Base-by-base conservation (phyloP, 2,797 vertebrate genomes). In the Danio tinwini region DNA sequence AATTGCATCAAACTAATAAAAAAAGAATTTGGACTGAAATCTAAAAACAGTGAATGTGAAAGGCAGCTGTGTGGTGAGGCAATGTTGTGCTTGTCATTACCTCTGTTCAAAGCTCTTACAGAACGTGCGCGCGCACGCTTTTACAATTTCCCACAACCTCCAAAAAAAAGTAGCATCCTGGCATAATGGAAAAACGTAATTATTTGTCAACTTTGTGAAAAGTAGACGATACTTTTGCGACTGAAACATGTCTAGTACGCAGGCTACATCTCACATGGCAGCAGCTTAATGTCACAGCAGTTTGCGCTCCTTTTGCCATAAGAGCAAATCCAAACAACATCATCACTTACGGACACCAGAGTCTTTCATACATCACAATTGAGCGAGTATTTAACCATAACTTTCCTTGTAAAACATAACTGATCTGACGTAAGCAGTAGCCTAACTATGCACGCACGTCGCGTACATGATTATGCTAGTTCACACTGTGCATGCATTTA, bases 241-340 rank as follows among this genome's bases (percentile, higher is more conserved):
- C 16, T 40, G 37, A 53, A 40, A 11, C n/a, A 13, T 16, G 40
- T 50, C 14, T 11, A 6, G 11, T n/a, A 6, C 5, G 39, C 68
- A 52, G 14, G 49, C 21, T 17, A n/a, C 49, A 7, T 37, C 21
- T 73, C 71, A 37, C 70, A 56, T 56, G 69, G 39, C 69, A 44
- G 69, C 52, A 21, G 63, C 11, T 13, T 64, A 37, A 16, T 58
- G 40, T 58, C 70, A 58, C 10, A 10, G 39, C 52, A 72, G 69
- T 56, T 40, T 17, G 49, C 40, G 16, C 68, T 21, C 12, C 11
- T 21, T 21, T 14, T 39, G n/a, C 19, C 13, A 56, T 8, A 45
- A 29, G 8, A 42, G 17, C 14, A 17, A 39, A 21, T 29, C 45
- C n/a, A 58, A 16, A 4, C 11, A 13, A 14, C n/a, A 55, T 45